Evolutionary conservation across 2,113 vertebrate species (phyloP), one percentile per base, ranked within the genome.

Genomic region (Protomyctophum bolini): DNA sequence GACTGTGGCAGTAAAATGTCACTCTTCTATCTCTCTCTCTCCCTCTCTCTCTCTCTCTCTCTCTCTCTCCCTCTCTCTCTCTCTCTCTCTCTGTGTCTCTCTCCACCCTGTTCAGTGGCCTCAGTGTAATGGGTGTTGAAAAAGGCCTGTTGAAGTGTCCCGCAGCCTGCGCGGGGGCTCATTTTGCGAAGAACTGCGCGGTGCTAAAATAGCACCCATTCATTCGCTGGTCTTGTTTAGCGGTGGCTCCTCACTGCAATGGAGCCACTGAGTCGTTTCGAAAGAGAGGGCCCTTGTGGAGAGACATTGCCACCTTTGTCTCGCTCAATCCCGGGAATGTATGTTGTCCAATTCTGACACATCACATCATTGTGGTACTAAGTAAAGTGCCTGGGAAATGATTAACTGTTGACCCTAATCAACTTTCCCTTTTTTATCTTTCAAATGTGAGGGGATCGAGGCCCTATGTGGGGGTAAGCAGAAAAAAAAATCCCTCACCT

Each of bases 161-260:
- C 29, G 83, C 83, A 64, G 87, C 86, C 79, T 87, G 85, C 67
- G 21, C 82, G 14, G 74, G 33, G 70, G 84, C 87, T 89, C 89
- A 83, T 90, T 84, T 86, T 85, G 85, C 81, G 68, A 74, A 76
- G 83, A 80, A 81, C 85, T 77, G 73, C 67, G 77, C 76, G 80
- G 76, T 80, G 85, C 51, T 84, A 91, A 92, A 92, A 91, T 90
- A 89, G 83, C 33, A 11, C 21, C 78, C 80, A 87, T 92, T 93
- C 89, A 91, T 92, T 66, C 57, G 64, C 66, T n/a, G 76, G 75
- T 67, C 69, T 80, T 86, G 85, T 84, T 83, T 10, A 72, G 84
- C 85, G 54, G 81, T 68, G 86, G 83, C 80, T 70, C 62, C 80
- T 86, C 82, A 88, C 74, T 76, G 85, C 81, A 75, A 54, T 63